Evolutionary conservation across 1,140 invertebrate genomes (phyloP), one percentile per base, ranked within the genome.

Genomic region (Marisa cornuarietis): DNA sequence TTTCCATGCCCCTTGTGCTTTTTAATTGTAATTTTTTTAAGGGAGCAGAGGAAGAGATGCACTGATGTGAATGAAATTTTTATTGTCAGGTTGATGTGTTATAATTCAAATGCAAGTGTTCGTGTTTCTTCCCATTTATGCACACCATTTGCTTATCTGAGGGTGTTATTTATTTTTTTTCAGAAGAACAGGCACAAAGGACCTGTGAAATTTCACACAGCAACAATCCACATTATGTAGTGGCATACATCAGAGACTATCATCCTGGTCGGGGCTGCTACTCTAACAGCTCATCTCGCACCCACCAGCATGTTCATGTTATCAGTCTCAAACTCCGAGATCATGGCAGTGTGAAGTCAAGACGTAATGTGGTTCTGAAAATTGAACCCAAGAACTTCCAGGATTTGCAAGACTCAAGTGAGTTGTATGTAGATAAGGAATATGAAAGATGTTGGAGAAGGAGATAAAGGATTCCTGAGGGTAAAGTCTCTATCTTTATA

Each of bases 261-360:
- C 79, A 72, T 18, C 58, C 72, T 22, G 83, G 85, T 18, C 62
- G 52, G 26, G 83, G 83, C 16, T 86, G 85, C 76, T 66, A 69
- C 31, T 83, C 78, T 31, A 86, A 84, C 65, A 62, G 58, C 24
- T 83, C 82, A 4, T 82, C 82, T 11, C 42, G 69, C 18, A 75
- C 66, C 6, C 78, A 81, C 20, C 81, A 83, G 61, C 79, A 82
- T 66, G 85, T 86, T 20, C 85, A 86, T 73, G 79, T 83, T 51
- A 84, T 86, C 61, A 82, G 78, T 31, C 73, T 86, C 66, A 82
- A 63, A 77, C 80, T 77, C 61, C 62, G 51, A 68, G 81, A 71
- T 77, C 76, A 69, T 63, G 73, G 54, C 79, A 65, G 22, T 76
- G 79, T 18, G 77, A 79, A 71, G 77, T 81, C 16, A 58, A 58